Conservation (phyloP, 2,797 vertebrate species). For the Epinephelus coioides region DNA sequence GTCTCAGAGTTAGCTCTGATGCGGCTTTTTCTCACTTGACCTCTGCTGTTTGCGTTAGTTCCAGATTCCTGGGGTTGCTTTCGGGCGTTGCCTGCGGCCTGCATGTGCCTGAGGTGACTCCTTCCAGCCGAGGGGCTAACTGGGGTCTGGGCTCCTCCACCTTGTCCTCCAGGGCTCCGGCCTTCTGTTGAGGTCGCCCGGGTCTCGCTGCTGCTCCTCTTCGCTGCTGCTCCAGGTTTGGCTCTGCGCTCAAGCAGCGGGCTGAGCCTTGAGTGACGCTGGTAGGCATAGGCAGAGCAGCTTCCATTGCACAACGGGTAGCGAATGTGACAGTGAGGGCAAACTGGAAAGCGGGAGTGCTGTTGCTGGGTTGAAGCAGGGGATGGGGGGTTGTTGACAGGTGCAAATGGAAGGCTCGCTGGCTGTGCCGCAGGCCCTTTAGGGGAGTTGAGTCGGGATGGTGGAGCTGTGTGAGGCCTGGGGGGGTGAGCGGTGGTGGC, state of each 20-base stretch:
- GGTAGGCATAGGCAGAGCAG: slow-evolving; percentile 86
- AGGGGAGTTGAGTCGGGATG: slow-evolving; percentile 86
- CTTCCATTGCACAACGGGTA: slow-evolving; percentile 88
- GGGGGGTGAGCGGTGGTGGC: slow-evolving; percentile 68
- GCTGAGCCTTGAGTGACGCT: slow-evolving; percentile 87
- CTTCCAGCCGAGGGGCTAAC: slow-evolving; percentile 81
- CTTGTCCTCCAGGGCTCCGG: slow-evolving; percentile 70
- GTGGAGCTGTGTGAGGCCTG: slow-evolving; percentile 87
- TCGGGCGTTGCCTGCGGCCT: slow-evolving; percentile 82
- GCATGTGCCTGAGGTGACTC: slow-evolving; percentile 83
- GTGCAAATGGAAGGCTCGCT: slow-evolving; percentile 78
- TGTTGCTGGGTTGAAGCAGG: slow-evolving; percentile 76
- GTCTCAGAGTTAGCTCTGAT: slow-evolving; percentile 79
- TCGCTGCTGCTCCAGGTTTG: slow-evolving; percentile 68
- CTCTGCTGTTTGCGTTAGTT: slow-evolving; percentile 64
- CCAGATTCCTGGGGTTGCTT: slow-evolving; percentile 74
- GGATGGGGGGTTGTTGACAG: slow-evolving; percentile 80
- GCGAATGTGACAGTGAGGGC: slow-evolving; percentile 87
- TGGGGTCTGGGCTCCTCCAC: slow-evolving; percentile 75
- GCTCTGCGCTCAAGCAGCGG: slow-evolving; percentile 82
- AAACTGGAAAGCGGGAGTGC: slow-evolving; percentile 79
- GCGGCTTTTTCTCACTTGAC: slow-evolving; percentile 77
- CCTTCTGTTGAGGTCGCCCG: slow-evolving; percentile 78
- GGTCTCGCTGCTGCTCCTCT: slow-evolving; percentile 88
- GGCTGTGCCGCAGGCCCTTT: slow-evolving; percentile 84